These are phyloP conservation scores for Proterorhinus semilunaris DNA, from an alignment of 2,113 vertebrate genomes.

Conservation along the genomic window DNA sequence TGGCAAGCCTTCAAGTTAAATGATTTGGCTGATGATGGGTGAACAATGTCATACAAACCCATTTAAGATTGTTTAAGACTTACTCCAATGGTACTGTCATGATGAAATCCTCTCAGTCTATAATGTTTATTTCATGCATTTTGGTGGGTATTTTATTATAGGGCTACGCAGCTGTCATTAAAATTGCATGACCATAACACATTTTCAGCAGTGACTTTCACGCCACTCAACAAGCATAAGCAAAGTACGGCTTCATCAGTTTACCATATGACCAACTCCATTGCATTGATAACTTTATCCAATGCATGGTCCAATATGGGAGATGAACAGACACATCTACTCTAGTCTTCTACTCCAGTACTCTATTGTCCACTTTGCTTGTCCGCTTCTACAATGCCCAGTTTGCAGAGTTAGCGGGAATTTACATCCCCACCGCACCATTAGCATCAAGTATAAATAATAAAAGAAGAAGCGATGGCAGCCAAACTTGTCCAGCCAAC, in stretches of 20 bases:
- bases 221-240: background rate
- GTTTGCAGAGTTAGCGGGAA: constrained; percentile 33
- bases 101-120: too few species aligned
- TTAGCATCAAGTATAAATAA: background rate
- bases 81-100: too few species aligned
- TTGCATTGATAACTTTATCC: too few species aligned
- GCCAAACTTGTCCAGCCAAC: background rate
- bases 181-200: background rate
- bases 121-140: background rate
- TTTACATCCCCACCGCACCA: constrained; percentile 44
- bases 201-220: background rate
- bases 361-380: constrained; percentile 12
- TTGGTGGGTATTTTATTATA: background rate
- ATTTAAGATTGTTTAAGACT: too few species aligned
- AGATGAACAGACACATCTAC: constrained; percentile 15
- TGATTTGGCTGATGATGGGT: too few species aligned
- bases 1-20: too few species aligned
- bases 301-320: too few species aligned
- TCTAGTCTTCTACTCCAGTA: background rate
- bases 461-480: background rate
- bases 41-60: too few species aligned
- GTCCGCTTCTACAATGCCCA: constrained; percentile 10
- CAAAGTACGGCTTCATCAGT: background rate
- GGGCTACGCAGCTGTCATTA: background rate
- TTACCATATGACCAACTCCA: too few species aligned